Conservation (phyloP, 2,113 vertebrate genomes). For the Formicarius rufipectus region DNA sequence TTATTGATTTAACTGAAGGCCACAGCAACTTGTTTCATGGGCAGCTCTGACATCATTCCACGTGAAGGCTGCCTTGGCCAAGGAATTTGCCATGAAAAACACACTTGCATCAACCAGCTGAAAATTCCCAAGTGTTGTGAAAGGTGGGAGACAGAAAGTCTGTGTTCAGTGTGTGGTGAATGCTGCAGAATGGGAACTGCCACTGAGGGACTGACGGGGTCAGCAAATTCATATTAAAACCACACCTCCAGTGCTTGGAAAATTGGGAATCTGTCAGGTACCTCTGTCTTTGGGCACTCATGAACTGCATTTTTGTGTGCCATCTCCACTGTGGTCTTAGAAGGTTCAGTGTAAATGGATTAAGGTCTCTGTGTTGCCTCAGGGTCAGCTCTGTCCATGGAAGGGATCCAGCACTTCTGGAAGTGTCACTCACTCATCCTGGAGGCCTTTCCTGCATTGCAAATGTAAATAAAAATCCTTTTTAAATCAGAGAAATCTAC, state of each 20-base stretch:
- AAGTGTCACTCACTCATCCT: accelerated
- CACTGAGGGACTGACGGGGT: too few species aligned
- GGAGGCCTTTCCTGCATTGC: neutral
- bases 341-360: neutral
- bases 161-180: neutral
- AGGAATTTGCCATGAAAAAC: neutral
- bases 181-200: neutral
- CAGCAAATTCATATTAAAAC: neutral
- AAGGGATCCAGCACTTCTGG: neutral
- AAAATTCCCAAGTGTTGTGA: neutral
- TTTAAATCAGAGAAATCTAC: neutral
- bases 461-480: neutral
- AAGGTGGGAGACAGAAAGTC: neutral
- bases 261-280: neutral
- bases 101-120: neutral
- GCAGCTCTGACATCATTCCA: neutral
- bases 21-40: neutral
- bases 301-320: neutral
- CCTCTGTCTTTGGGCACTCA: neutral
- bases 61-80: neutral
- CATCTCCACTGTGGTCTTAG: neutral
- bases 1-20: neutral
- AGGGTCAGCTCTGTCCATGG: accelerated
- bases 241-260: neutral
- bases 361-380: neutral